Evolutionary conservation across 2,797 vertebrate genomes (phyloP).

Genomic region (Urosaurus nigricauda): DNA sequence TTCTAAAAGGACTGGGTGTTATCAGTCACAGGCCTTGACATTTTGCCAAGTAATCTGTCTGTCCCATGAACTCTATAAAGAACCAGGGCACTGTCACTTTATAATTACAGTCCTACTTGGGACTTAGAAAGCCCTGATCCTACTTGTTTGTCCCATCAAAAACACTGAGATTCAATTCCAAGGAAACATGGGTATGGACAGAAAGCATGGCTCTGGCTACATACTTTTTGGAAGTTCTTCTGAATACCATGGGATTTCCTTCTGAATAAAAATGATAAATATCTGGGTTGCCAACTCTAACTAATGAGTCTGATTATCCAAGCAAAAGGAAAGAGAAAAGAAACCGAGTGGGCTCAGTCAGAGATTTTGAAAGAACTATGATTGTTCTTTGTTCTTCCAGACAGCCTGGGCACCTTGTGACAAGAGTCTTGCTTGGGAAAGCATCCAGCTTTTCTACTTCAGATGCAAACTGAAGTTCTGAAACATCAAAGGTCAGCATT

Average conservation of each 20-base stretch:
- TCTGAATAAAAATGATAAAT: neutral
- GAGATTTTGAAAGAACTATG: neutral
- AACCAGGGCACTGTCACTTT: constrained; percentile 48
- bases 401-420: neutral
- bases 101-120: neutral
- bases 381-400: constrained; percentile 9
- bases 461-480: neutral
- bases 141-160: neutral
- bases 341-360: neutral
- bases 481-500: neutral
- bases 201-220: no score
- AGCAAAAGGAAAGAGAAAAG: neutral
- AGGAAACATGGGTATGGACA: neutral
- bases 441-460: neutral
- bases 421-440: constrained; percentile 7
- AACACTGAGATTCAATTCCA: neutral
- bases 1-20: constrained; percentile 59
- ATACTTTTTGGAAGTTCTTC: neutral
- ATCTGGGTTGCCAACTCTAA: neutral
- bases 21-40: constrained; percentile 60
- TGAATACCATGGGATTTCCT: neutral
- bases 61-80: constrained; percentile 62
- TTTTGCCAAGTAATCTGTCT: constrained; percentile 69
- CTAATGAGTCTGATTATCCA: neutral
- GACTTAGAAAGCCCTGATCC: neutral